Evolutionary conservation across 2,888 invertebrate genomes (phyloP).

Genomic region (Gnatocerus cornutus): DNA sequence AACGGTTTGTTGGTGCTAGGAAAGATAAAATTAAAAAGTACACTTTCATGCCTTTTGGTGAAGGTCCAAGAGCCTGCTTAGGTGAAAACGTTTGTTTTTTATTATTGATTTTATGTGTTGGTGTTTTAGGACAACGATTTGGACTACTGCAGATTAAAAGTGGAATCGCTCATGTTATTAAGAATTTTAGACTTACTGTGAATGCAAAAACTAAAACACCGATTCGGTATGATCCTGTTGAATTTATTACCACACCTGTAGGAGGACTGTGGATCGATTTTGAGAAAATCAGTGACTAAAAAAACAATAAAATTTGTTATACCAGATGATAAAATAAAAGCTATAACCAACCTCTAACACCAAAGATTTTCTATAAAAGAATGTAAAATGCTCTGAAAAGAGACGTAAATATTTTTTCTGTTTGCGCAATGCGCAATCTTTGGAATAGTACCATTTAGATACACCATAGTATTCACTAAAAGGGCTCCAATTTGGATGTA

Average conservation of each 20-base stretch:
- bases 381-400: no score
- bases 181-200: constrained; percentile 63
- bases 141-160: constrained; percentile 65
- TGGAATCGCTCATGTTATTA: constrained; percentile 64
- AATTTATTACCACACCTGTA: constrained; percentile 59
- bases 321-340: no score
- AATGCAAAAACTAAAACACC: constrained; percentile 59
- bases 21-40: constrained; percentile 59
- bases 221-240: constrained; percentile 54
- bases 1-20: constrained; percentile 64
- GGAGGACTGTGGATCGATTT: constrained; percentile 64
- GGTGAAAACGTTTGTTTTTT: constrained; percentile 52
- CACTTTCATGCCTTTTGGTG: constrained; percentile 62
- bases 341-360: no score
- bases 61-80: constrained; percentile 62
- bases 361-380: no score
- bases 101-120: constrained; percentile 24
- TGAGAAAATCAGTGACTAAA: constrained; percentile 30
- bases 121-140: constrained; percentile 57
- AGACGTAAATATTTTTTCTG: no score
- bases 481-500: no score
- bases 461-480: no score
- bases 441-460: no score
- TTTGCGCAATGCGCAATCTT: no score
- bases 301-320: no score